Percentiles rank a stretch among this genome's conserved stretches.
Evolutionary conservation across 2,888 invertebrate genomes (phyloP).

Genomic region (Hylaea fasciaria): DNA sequence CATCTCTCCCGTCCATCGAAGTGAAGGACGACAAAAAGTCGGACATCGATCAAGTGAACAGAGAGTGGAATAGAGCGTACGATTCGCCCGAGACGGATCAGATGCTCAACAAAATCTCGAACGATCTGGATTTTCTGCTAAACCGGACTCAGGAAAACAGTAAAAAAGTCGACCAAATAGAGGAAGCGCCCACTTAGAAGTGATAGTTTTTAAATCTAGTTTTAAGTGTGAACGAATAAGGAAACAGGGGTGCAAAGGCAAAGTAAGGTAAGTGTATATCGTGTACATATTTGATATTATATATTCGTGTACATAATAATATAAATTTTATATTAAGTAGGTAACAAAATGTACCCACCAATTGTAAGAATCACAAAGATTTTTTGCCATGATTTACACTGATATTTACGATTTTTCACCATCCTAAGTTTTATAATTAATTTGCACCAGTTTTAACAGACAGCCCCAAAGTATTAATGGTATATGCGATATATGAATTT

Average conservation of each 20-base stretch:
- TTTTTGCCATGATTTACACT: slow-evolving; percentile 10
- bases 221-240: slow-evolving; percentile 52
- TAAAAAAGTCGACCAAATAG: slow-evolving; percentile 64
- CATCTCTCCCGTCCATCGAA: slow-evolving; percentile 72
- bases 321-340: slow-evolving; percentile 35
- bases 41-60: slow-evolving; percentile 71
- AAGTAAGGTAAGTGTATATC: slow-evolving; percentile 46
- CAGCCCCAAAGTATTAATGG: too few relatives aligned
- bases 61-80: slow-evolving; percentile 72
- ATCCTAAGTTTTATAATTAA: too few relatives aligned
- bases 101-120: slow-evolving; percentile 92
- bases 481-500: too few relatives aligned
- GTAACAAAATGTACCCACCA: slow-evolving; percentile 36
- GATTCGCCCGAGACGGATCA: slow-evolving; percentile 81
- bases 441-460: too few relatives aligned
- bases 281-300: slow-evolving; percentile 44
- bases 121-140: slow-evolving; percentile 92
- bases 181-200: slow-evolving; percentile 73
- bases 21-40: slow-evolving; percentile 62
- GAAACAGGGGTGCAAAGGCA: slow-evolving; percentile 73
- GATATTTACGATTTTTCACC: too few relatives aligned
- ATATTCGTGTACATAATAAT: too few relatives aligned
- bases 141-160: slow-evolving; percentile 85
- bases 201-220: slow-evolving; percentile 31
- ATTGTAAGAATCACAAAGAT: slow-evolving; percentile 23